Base-by-base conservation (phyloP, 2,113 vertebrate genomes). In the Ahaetulla prasina region DNA sequence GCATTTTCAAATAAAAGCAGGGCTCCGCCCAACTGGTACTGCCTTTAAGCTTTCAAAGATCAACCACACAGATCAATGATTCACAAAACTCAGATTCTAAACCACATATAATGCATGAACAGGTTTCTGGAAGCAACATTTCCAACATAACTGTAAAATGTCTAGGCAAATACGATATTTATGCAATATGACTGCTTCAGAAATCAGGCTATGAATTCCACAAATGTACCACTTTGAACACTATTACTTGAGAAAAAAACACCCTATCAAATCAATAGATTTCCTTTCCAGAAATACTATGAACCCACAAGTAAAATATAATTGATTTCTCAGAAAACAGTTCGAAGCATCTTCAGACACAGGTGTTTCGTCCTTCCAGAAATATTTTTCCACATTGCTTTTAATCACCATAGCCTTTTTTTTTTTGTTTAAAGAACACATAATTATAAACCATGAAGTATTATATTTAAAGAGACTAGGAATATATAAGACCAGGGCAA, bases 71-170 rank as follows among this genome's bases (percentile, higher is more conserved):
- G 94, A 96, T 97, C 96, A 95, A 88, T 84, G 91, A 95, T 90
- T 95, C 95, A 96, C 95, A 95, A 94, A 95, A 97, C 91, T 94
- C 95, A 93, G 96, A 95, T 96, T 96, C 96, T 89, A 96, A 92
- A 94, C 95, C 96, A 97, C 94, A 92, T 94, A 96, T 97, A 96
- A 94, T 96, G 96, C 97, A 97, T 97, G 97, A 97, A 96, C 90
- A 96, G 96, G 97, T 97, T 97, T 97, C 97, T 97, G 97, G 94
- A 93, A 94, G 97, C 97, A 97, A 98, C 97, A 74, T 94, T 96
- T 96, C 95, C 93, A 96, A 90, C 89, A 88, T 94, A 95, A 90
- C 50, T 95, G 95, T 95, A 0, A 22, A 93, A 93, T 96, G 94
- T 1, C 0, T 89, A 92, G 95, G 94, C 90, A 90, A 90, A 94